These are phyloP conservation scores for Oncorhynchus masou DNA, from an alignment of 2,113 vertebrate species.

Conservation along the genomic window DNA sequence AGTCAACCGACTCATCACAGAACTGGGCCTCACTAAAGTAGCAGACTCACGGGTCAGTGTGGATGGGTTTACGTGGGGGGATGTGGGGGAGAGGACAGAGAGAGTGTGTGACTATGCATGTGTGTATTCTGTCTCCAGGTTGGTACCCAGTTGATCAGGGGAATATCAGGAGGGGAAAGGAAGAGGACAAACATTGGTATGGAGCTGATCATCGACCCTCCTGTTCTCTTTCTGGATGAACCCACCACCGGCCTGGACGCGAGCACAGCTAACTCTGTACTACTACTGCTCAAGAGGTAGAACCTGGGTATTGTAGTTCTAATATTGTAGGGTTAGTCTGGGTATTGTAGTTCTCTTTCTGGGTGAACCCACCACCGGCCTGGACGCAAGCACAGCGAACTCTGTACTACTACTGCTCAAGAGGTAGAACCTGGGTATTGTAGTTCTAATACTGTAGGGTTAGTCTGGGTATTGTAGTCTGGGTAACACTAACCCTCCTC, in stretches of 20 bases:
- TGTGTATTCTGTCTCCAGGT: constrained; percentile 65
- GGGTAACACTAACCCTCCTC: neutral
- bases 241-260: constrained; percentile 84
- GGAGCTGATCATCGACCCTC: constrained; percentile 83
- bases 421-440: too few species aligned
- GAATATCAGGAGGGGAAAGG: constrained; percentile 84
- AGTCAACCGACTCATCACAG: constrained; percentile 73
- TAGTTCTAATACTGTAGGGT: too few species aligned
- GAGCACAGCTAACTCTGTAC: constrained; percentile 84
- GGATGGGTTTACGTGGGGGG: neutral
- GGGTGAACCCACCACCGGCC: too few species aligned
- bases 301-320: constrained; percentile 56
- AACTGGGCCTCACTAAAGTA: constrained; percentile 81
- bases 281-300: constrained; percentile 72
- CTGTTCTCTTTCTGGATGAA: constrained; percentile 84
- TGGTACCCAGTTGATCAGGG: constrained; percentile 81
- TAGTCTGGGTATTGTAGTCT: too few species aligned
- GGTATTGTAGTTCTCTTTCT: too few species aligned
- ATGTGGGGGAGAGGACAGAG: neutral
- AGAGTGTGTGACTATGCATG: neutral
- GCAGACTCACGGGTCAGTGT: constrained; percentile 81
- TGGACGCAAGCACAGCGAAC: neutral
- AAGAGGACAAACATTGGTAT: constrained; percentile 86
- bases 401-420: neutral
- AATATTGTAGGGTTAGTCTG: too few species aligned